Conservation (phyloP, 2,888 invertebrate genomes). For the Dysmachus trigonus region DNA sequence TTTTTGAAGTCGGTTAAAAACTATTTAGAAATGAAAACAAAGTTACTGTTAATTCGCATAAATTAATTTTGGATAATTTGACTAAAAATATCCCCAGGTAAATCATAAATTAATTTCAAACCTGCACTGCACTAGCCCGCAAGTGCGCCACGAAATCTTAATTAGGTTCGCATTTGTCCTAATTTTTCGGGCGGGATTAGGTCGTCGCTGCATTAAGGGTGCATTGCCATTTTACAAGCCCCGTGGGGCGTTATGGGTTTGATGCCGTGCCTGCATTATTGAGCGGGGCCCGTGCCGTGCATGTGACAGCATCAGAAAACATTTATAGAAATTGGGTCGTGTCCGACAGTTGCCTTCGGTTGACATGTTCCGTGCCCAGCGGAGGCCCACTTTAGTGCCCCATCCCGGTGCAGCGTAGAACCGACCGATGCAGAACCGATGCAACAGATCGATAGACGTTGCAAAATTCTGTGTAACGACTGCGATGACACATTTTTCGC, state of each 20-base stretch:
- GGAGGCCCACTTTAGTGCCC: background rate
- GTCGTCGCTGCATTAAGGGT: background rate
- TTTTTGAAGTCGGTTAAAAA: too few species aligned
- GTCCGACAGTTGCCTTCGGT: background rate
- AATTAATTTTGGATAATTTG: background rate
- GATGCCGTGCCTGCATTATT: background rate
- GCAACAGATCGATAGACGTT: background rate
- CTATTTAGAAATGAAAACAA: too few species aligned
- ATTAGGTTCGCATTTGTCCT: background rate
- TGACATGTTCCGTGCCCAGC: background rate
- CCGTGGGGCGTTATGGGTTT: background rate
- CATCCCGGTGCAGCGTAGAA: background rate
- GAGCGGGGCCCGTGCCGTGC: background rate
- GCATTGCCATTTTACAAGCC: background rate
- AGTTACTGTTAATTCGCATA: background rate
- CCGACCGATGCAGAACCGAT: background rate
- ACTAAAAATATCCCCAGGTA: background rate
- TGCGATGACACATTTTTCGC: background rate
- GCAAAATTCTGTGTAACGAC: background rate
- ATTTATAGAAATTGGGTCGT: slow-evolving; percentile 14
- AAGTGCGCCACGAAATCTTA: background rate
- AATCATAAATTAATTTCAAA: background rate
- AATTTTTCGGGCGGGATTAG: background rate
- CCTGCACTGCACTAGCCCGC: background rate
- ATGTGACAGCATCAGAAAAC: background rate